These are phyloP conservation scores for Porites lutea DNA, from an alignment of 64 coral and sea anemone genomes.

Conservation along the genomic window DNA sequence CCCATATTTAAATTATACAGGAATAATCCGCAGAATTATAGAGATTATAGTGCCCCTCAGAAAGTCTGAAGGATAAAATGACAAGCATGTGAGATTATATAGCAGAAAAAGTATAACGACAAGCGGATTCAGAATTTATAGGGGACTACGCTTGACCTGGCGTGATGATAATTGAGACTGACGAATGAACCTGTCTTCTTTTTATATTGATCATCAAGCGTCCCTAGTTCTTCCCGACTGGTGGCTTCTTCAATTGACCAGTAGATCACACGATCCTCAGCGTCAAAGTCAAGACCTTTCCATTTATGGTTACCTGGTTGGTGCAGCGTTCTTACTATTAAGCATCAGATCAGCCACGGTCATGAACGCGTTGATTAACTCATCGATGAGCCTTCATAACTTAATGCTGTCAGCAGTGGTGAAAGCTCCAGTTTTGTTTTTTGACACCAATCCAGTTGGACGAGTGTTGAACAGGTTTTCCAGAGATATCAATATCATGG, in stretches of 20 bases:
- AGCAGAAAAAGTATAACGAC: too few species aligned
- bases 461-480: slow-evolving; percentile 54
- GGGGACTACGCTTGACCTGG: too few species aligned
- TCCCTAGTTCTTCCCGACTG: slow-evolving; percentile 42
- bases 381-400: slow-evolving; percentile 36
- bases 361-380: slow-evolving; percentile 18
- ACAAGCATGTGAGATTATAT: too few species aligned
- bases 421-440: slow-evolving; percentile 48
- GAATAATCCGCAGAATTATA: too few species aligned
- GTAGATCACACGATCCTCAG: neutral
- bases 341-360: slow-evolving; percentile 7
- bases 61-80: too few species aligned
- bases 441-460: slow-evolving; percentile 53
- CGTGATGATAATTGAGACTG: too few species aligned
- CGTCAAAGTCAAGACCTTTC: neutral
- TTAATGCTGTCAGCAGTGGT: slow-evolving; percentile 31
- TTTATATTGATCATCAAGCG: neutral
- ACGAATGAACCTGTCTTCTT: too few species aligned
- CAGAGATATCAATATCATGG: slow-evolving; percentile 50
- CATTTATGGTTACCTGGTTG: slow-evolving; percentile 30
- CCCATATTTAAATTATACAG: too few species aligned
- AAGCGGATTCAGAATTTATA: too few species aligned
- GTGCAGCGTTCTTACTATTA: slow-evolving; percentile 9
- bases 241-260: slow-evolving; percentile 48
- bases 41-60: too few species aligned